These are phyloP conservation scores for Uloborus plumipes DNA, from an alignment of 2,888 invertebrate genomes.

Conservation along the genomic window DNA sequence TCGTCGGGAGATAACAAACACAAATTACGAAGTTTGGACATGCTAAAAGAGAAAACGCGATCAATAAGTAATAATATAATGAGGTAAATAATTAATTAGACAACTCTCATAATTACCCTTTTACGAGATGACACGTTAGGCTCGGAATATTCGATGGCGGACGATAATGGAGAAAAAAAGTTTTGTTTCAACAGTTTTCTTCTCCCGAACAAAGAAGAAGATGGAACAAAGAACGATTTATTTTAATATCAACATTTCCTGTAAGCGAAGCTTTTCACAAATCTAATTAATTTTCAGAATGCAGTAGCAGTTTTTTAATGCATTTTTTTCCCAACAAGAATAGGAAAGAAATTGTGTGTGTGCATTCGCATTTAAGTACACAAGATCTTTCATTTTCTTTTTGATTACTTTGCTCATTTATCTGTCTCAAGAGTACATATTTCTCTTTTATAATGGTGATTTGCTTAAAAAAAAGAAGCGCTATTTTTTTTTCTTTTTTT, in stretches of 20 bases:
- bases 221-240: slow-evolving; percentile 1
- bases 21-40: no score
- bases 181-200: background rate
- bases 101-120: slow-evolving; percentile 8
- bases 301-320: background rate
- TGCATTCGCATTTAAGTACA: no score
- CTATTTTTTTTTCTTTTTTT: no score
- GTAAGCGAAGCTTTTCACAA: background rate
- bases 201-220: background rate
- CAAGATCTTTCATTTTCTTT: no score
- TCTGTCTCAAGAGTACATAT: no score
- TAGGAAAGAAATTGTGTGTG: no score
- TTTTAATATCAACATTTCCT: slow-evolving; percentile 1
- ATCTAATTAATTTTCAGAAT: background rate
- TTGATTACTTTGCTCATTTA: no score
- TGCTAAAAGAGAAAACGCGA: background rate
- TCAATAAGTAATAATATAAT: background rate
- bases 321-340: no score
- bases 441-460: no score
- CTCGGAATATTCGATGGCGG: background rate
- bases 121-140: background rate
- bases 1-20: no score
- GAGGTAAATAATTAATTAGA: slow-evolving; percentile 3
- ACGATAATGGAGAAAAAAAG: background rate
- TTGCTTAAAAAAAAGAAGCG: no score